Evolutionary conservation across 37 sponge, comb jelly and placozoan genomes (phyloP).

Genomic region (Diacarnus erythraeanus): DNA sequence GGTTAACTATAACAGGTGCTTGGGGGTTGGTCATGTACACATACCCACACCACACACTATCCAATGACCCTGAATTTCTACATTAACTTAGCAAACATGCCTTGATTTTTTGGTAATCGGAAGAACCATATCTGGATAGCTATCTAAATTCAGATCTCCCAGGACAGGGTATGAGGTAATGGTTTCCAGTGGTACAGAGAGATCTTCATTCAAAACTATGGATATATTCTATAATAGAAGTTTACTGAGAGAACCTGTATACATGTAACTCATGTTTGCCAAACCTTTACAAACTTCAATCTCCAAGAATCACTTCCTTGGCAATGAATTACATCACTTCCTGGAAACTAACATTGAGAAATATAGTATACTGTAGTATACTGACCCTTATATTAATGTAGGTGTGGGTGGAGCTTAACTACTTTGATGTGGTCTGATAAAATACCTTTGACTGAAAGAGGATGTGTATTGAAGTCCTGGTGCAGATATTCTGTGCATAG

Average conservation of each 20-base stretch:
- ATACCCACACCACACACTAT: too few species aligned
- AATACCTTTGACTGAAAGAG: conserved; percentile 3
- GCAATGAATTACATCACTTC: conserved; percentile 14
- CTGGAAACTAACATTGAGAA: background rate
- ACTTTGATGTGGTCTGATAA: too few species aligned
- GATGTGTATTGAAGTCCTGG: background rate
- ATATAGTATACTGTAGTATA: background rate
- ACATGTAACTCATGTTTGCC: background rate
- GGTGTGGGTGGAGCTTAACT: too few species aligned
- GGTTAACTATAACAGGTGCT: too few species aligned
- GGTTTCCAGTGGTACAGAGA: background rate
- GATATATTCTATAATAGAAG: background rate
- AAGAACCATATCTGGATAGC: conserved; percentile 39
- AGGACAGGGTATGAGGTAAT: background rate
- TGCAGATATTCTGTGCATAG: background rate
- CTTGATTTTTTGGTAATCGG: background rate
- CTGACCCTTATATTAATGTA: too few species aligned
- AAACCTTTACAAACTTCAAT: background rate
- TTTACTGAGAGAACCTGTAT: background rate
- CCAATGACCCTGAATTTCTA: too few species aligned
- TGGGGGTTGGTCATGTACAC: too few species aligned
- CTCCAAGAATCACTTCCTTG: conserved; percentile 5
- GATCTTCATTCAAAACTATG: background rate
- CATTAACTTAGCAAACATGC: too few species aligned
- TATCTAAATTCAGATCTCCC: conserved; percentile 50